phyloP scores from a whole-genome alignment of 1,140 invertebrate genomes.

The Atta cephalotes region DNA sequence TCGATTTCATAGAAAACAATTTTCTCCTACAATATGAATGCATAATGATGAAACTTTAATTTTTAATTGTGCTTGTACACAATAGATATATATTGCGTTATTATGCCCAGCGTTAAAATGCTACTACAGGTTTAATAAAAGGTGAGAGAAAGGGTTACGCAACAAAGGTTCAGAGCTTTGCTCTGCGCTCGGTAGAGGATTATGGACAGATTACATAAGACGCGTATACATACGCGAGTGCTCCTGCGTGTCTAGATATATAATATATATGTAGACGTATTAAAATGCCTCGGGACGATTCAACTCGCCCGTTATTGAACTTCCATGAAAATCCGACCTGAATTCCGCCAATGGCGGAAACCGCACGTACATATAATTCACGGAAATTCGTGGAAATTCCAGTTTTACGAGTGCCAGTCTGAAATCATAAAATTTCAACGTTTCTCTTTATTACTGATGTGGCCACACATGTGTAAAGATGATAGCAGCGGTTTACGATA shows the following conservation, averaged over 20 bases:
- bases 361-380: constrained; percentile 36
- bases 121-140: constrained; percentile 21
- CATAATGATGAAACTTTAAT: neutral
- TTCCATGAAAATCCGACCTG: constrained; percentile 39
- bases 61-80: constrained; percentile 5
- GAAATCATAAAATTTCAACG: constrained; percentile 56
- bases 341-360: neutral
- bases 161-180: constrained; percentile 12
- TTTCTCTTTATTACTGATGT: constrained; percentile 51
- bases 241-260: neutral
- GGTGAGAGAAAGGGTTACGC: too few species aligned
- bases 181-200: neutral
- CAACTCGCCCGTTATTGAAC: constrained; percentile 20
- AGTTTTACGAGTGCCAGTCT: constrained; percentile 38
- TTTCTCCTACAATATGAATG: neutral
- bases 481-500: neutral
- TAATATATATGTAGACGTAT: neutral
- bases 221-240: neutral
- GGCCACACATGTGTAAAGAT: constrained; percentile 13
- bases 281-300: constrained; percentile 18
- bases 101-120: neutral
- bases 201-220: neutral
- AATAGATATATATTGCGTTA: neutral
- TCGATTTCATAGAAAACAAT: neutral
- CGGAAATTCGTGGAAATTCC: constrained; percentile 15